A percentile compares a stretch with the other conserved stretches of the same genome.
phyloP scores from a whole-genome alignment of 2,113 vertebrate genomes.

The Amphiprion ocellaris region DNA sequence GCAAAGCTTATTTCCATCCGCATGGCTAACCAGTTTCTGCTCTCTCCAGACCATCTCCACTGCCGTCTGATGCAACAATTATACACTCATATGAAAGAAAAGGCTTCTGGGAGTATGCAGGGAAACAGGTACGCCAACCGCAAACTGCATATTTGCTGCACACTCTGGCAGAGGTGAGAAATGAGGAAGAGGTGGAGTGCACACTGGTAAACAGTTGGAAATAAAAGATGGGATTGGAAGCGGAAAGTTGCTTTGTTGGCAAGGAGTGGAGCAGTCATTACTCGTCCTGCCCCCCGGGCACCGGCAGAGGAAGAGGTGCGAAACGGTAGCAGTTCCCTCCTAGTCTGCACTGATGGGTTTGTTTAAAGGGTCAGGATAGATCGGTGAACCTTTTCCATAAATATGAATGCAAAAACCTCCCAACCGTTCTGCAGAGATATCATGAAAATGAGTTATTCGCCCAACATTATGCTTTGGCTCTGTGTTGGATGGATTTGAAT shows the following conservation, averaged over 20 bases:
- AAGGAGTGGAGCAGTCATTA: constrained; percentile 72
- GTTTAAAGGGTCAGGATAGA: constrained; percentile 70
- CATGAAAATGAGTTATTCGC: constrained; percentile 25
- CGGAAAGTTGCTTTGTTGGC: constrained; percentile 82
- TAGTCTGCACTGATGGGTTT: constrained; percentile 67
- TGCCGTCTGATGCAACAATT: constrained; percentile 66
- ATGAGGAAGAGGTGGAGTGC: constrained; percentile 82
- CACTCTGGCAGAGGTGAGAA: constrained; percentile 82
- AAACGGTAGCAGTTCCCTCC: constrained; percentile 42
- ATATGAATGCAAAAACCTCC: constrained; percentile 54
- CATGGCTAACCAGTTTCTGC: constrained; percentile 46
- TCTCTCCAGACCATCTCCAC: constrained; percentile 53
- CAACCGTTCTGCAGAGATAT: constrained; percentile 31
- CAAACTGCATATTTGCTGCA: constrained; percentile 49
- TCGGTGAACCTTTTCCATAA: constrained; percentile 54
- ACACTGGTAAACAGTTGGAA: constrained; percentile 76
- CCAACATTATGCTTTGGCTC: neutral
- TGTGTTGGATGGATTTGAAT: constrained; percentile 12
- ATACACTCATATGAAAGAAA: constrained; percentile 36
- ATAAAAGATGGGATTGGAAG: constrained; percentile 65
- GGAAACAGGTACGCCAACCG: constrained; percentile 35
- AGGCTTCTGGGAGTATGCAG: constrained; percentile 29
- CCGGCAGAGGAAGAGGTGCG: constrained; percentile 55
- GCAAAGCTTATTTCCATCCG: constrained; percentile 65
- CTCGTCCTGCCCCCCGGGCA: constrained; percentile 54